Evolutionary conservation across 2,888 invertebrate species (phyloP), one percentile per base, ranked within the genome.

Genomic region (Lagria hirta): DNA sequence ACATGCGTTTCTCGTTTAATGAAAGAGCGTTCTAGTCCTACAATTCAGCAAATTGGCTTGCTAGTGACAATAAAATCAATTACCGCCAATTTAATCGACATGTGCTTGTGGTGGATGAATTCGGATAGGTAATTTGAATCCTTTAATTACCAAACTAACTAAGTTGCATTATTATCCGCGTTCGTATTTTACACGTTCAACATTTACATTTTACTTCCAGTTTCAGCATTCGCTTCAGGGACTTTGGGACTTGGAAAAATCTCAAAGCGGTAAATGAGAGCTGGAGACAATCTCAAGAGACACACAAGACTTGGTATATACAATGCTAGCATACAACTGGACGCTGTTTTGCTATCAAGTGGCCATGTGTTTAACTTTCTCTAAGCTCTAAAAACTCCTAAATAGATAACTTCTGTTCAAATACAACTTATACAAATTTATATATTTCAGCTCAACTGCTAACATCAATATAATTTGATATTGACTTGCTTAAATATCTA

Each of bases 81-180:
- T 37, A 37, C 21, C 21, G 7, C 13, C 28, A 28, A 21, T 37
- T 37, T 37, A 27, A 37, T 37, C 37, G 27, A 12, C 28, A 20
- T 6, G 32, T 21, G n/a, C 16, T n/a, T 23, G 15, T 18, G 29
- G 28, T 30, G 7, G 29, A 15, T 16, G 11, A 29, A 40, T 28
- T 24, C 40, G 28, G 8, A 27, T 26, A 28, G 23, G n/a, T n/a
- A n/a, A n/a, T 13, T 28, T 35, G 13, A 28, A 43, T 43, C 42
- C 40, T 40, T 45, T 41, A 45, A 45, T 45, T 45, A 45, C 40
- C 40, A 23, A 40, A 45, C 35, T 45, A 40, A 45, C 40, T 40
- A 34, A 28, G 18, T 35, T 45, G 44, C 33, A 37, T 4, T n/a
- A n/a, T n/a, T 20, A 4, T 26, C 13, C 32, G 37, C 37, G 30